phyloP scores from a whole-genome alignment of 2,888 invertebrate species.

The Neoscelio sp. region DNA sequence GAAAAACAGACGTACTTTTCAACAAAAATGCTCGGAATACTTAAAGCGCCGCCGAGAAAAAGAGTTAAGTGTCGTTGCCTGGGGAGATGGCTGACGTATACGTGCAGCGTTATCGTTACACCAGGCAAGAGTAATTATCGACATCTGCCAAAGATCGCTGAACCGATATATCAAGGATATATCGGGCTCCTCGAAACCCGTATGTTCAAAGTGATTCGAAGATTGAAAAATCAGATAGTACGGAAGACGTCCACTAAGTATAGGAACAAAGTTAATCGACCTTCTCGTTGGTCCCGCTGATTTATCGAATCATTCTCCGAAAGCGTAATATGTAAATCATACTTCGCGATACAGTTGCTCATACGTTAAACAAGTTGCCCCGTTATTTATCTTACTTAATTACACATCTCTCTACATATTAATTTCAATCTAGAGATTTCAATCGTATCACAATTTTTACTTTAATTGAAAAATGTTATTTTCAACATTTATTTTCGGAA shows the following conservation, averaged over 20 bases:
- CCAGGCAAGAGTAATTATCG: conserved; percentile 72
- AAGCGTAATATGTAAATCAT: conserved; percentile 68
- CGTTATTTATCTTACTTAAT: conserved; percentile 65
- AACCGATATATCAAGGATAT: conserved; percentile 68
- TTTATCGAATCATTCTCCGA: conserved; percentile 66
- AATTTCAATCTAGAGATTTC: conserved; percentile 63
- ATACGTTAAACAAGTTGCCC: not conserved
- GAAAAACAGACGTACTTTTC: conserved; percentile 1
- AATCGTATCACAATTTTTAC: conserved; percentile 40
- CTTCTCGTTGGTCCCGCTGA: conserved; percentile 66
- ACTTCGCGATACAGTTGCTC: conserved; percentile 35
- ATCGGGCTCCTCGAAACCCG: conserved; percentile 43
- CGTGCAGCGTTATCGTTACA: conserved; percentile 60
- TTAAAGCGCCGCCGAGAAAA: conserved; percentile 29
- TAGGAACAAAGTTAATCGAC: conserved; percentile 72
- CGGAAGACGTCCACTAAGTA: conserved; percentile 75
- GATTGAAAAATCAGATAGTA: conserved; percentile 75
- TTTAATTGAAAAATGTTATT: conserved; percentile 41
- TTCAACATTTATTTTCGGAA: no score
- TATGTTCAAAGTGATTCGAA: conserved; percentile 68
- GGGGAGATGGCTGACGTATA: conserved; percentile 57
- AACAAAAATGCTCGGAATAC: conserved; percentile 66
- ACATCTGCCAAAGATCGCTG: conserved; percentile 72
- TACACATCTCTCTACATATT: conserved; percentile 52
- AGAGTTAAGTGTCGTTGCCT: conserved; percentile 69